Evolutionary conservation across 2,113 vertebrate genomes (phyloP), one percentile per base, ranked within the genome.

Genomic region (Misgurnus anguillicaudatus): DNA sequence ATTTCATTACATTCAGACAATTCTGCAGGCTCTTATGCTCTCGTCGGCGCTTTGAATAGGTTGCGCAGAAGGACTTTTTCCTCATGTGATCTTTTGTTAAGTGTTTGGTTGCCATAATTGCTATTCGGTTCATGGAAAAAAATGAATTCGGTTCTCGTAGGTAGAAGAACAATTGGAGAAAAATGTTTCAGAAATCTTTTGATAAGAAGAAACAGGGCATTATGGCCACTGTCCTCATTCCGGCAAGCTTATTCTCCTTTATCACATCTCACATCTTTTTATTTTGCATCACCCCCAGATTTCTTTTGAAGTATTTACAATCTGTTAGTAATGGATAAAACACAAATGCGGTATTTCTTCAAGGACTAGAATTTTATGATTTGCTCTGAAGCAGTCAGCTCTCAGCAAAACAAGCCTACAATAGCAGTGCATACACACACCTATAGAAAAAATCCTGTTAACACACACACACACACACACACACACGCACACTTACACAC

Each of bases 271-370:
- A 36, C n/a, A 42, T 21, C 6, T 42, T 80, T 55, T 83, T 13
- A 86, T 78, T 77, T 55, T 17, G 51, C 53, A n/a, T 57, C 51
- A 83, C 41, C n/a, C 53, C 68, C 36, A 83, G 71, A 21, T 66
- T 85, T 82, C 80, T 73, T 83, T 79, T 83, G 24, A 89, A 82
- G 65, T 82, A 63, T 83, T 86, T 80, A 79, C 36, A 75, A 78
- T 78, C 39, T 65, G 65, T 31, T 70, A 80, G 57, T 88, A 75
- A 83, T 79, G 60, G 81, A 73, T 74, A 71, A 82, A 86, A 81
- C 74, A 81, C 24, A 58, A 79, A 75, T 60, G 16, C n/a, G 57
- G 67, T 63, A 69, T 75, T 77, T 75, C 78, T 75, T 85, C 79
- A 84, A 80, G 78, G 82, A 78, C 81, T 83, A 67, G 24, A 67